Evolutionary conservation across 2,113 vertebrate species (phyloP).

Genomic region (Mesocricetus auratus): DNA sequence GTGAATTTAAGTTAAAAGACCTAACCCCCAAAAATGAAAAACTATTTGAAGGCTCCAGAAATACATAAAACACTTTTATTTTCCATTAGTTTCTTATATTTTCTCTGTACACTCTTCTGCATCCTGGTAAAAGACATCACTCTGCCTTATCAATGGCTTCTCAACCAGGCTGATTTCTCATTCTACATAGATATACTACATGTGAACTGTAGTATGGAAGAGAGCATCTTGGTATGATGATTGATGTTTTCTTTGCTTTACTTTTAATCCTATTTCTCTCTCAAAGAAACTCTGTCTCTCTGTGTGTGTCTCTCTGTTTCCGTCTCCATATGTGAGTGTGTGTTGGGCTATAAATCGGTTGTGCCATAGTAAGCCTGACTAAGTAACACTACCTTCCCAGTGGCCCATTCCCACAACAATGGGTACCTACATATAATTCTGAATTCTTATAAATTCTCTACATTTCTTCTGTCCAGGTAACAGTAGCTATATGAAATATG

Average conservation of each 20-base stretch:
- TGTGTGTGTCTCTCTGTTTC: background rate
- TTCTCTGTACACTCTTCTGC: too few relatives aligned
- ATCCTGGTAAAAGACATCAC: too few relatives aligned
- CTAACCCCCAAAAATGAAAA: too few relatives aligned
- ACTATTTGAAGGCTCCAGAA: too few relatives aligned
- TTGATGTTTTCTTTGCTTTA: background rate
- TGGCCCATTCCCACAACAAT: background rate
- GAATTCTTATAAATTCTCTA: background rate
- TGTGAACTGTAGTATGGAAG: background rate
- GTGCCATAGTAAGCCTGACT: background rate
- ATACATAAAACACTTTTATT: too few relatives aligned
- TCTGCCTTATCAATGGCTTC: too few relatives aligned
- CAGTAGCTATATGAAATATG: background rate
- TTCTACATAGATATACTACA: background rate
- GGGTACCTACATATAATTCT: background rate
- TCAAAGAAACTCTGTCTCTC: background rate
- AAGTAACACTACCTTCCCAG: background rate
- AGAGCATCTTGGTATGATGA: fast-evolving
- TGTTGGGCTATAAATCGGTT: background rate
- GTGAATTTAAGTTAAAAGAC: too few relatives aligned
- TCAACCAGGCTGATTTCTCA: background rate
- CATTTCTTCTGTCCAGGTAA: background rate
- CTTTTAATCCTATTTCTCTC: background rate
- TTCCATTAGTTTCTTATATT: too few relatives aligned
- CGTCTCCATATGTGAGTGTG: background rate